Evolutionary conservation across 37 sponge, comb jelly and placozoan genomes (phyloP), one percentile per base, ranked within the genome.

Genomic region (Chondrilla cf. caribensis): DNA sequence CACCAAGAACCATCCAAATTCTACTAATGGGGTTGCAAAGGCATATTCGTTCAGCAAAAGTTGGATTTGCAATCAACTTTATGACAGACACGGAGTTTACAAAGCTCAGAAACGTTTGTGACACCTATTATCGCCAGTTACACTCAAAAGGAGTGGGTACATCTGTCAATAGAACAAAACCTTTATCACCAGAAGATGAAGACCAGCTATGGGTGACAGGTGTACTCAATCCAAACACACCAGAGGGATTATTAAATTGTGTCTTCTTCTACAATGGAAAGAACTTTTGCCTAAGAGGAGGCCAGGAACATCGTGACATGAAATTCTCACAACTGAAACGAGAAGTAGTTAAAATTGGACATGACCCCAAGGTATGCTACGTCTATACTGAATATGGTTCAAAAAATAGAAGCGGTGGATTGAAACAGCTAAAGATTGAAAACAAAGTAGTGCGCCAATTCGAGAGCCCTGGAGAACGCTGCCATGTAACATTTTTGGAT

Each of bases 191-290:
- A n/a, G n/a, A n/a, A 65, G 25, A 64, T 39, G 22, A 79, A 87
- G 29, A 83, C 82, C 3, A 54, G 54, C 82, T 87, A 6, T 87
- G 87, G 87, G n/a, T 47, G 22, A 58, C 1, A 64, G 78, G 78
- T 42, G 83, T 81, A 54, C 59, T 87, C 31, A 64, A 67, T 43
- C 35, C 58, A 11, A 36, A 59, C 51, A 82, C 62, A 33, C 87
- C 83, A 14, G 14, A 38, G 60, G 73, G 77, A 5, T 47, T 87
- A 19, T n/a, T 82, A 38, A 83, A 51, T n/a, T 83, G 68, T 58
- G 47, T 87, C 2, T 72, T 87, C 36, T 86, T 70, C 32, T 43
- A 14, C 24, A 86, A 81, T 71, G 87, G 87, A 3, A 81, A 86
- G 82, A 70, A 54, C 32, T 66, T 86, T 28, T 86, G 87, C 55